These are phyloP conservation scores for Hemibagrus wyckioides DNA, from an alignment of 2,113 vertebrate genomes.

Conservation along the genomic window DNA sequence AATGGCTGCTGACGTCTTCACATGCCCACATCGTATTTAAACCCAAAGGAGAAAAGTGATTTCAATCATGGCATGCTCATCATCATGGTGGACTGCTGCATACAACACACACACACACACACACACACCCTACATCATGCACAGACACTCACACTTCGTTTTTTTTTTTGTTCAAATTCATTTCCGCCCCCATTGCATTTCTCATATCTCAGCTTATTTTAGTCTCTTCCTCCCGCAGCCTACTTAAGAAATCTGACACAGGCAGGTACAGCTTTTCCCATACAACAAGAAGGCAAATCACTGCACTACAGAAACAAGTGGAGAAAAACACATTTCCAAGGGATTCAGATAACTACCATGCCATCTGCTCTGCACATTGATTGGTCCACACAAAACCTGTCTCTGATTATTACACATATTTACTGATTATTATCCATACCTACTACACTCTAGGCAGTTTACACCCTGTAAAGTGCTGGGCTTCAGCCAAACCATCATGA, in stretches of 20 bases:
- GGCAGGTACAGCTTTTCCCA: slow-evolving; percentile 42
- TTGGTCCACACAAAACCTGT: slow-evolving; percentile 19
- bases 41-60: slow-evolving; percentile 8
- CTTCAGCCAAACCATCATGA: slow-evolving; percentile 20
- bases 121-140: neutral
- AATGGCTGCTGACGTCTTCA: slow-evolving; percentile 32
- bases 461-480: slow-evolving; percentile 1
- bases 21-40: slow-evolving; percentile 38
- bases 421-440: slow-evolving; percentile 1
- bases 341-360: neutral
- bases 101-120: neutral
- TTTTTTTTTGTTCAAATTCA: slow-evolving; percentile 49
- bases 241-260: slow-evolving; percentile 50
- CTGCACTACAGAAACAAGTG: slow-evolving; percentile 6
- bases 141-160: neutral
- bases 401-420: slow-evolving; percentile 18
- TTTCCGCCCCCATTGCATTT: slow-evolving; percentile 67
- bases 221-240: slow-evolving; percentile 58
- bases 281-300: slow-evolving; percentile 9
- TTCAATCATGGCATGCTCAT: slow-evolving; percentile 70
- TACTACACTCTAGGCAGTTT: slow-evolving; percentile 5
- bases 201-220: slow-evolving; percentile 70
- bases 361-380: neutral
- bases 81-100: slow-evolving; percentile 65
- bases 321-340: neutral